These are phyloP conservation scores for Heliconius himera DNA, from an alignment of 1,140 invertebrate genomes.

Conservation along the genomic window DNA sequence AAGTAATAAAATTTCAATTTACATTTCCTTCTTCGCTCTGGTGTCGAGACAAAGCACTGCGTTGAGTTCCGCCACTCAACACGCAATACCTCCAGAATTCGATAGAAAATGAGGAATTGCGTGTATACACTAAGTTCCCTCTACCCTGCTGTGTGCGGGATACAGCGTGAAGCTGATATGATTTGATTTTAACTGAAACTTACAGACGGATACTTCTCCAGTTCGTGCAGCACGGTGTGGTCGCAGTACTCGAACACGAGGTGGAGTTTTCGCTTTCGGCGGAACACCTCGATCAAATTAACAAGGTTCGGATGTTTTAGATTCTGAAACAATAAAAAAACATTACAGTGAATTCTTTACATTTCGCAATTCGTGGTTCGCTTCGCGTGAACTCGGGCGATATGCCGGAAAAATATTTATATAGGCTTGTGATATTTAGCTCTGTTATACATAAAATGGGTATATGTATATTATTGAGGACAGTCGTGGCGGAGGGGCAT, in stretches of 20 bases:
- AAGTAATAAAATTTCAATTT: too few relatives aligned
- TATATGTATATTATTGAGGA: neutral
- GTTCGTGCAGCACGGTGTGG: conserved; percentile 96
- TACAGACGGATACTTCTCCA: conserved; percentile 92
- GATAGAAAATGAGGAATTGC: too few relatives aligned
- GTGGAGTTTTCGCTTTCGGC: conserved; percentile 97
- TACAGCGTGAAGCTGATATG: too few relatives aligned
- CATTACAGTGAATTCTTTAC: neutral
- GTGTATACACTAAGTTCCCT: too few relatives aligned
- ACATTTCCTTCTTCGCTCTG: too few relatives aligned
- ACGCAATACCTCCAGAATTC: too few relatives aligned
- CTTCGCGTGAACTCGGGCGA: neutral
- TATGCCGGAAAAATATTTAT: neutral
- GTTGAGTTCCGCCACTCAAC: too few relatives aligned
- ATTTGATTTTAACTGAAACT: conserved; percentile 37
- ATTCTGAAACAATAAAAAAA: conserved; percentile 86
- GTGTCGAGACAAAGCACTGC: too few relatives aligned
- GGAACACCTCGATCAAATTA: conserved; percentile 98
- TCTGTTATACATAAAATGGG: neutral
- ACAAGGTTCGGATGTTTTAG: conserved; percentile 99
- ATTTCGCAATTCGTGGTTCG: neutral
- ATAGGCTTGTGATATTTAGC: neutral
- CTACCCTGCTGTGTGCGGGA: too few relatives aligned
- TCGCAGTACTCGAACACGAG: conserved; percentile 99
- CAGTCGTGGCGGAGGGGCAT: neutral